Base-by-base conservation (phyloP, 1,140 invertebrate species). In the Lithobius niger region DNA sequence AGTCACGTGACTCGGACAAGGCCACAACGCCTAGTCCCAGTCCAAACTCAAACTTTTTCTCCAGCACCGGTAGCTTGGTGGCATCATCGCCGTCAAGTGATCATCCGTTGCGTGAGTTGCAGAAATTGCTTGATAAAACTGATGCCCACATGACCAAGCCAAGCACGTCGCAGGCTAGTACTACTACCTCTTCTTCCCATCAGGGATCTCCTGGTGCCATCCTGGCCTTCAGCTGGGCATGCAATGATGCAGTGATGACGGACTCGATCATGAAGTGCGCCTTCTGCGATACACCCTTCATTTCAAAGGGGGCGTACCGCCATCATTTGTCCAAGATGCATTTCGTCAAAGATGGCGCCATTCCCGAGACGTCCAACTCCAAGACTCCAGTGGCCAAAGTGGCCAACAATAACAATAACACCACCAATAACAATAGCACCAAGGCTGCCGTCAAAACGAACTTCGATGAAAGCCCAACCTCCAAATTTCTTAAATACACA, bases 281-380 rank as follows among this genome's bases (percentile, higher is more conserved):
- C 19, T 89, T 94, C 62, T 97, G 93, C 75, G 92, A 95, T 71
- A 92, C 91, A 18, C 88, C 88, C 10, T 96, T 97, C 68, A 88
- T 92, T 52, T 95, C 92, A 1, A 96, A 96, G 71, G 92, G 92
- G 27, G 91, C 92, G 1, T 97, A 96, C 71, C 80, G 93, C 61
- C 92, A 96, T 71, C 93, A 97, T 66, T 72, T 97, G 55, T 93
- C 90, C 50, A 94, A 96, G 67, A 93, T 94, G 82, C 92, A 97
- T 71, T 90, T 96, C 65, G 87, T 95, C 25, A 96, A 95, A 68
- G 91, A 95, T 62, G 86, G 24, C 6, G 25, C 53, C 13, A 48
- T 36, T 25, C 28, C 40, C 3, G 52, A 53, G 18, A 21, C 18
- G 3, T 27, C 42, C 10, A n/a, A 18, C 18, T 24, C 27, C 31